Evolutionary conservation across 2,888 invertebrate genomes (phyloP), one percentile per base, ranked within the genome.

Genomic region (Noctua janthina): DNA sequence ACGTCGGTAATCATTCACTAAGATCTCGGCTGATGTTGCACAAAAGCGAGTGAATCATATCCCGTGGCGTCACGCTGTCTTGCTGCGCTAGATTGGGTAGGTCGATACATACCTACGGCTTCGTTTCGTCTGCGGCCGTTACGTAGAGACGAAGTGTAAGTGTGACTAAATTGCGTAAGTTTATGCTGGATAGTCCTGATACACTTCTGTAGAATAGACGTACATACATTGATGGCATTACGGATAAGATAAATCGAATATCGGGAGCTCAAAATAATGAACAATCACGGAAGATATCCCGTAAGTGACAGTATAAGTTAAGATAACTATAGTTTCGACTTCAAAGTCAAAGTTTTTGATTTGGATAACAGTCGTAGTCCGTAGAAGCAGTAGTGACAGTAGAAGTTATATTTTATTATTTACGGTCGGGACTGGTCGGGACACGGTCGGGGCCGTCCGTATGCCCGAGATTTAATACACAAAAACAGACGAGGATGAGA

Each of bases 11-110:
- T 56, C 29, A n/a, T 39, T 56, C 20, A 23, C 1, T 69, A 62
- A 64, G 20, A 15, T 11, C 2, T 39, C 23, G 51, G 5, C 6
- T 35, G 35, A 20, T 49, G 5, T 1, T 20, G 11, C 15, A 20
- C 10, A 10, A 51, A 59, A 5, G 5, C 15, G 39, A 35, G 13
- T 85, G 88, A 85, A 59, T 88, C 85, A 85, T 56, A 51, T 81
- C 88, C 85, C 59, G 73, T 77, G 86, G 64, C 72, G 82, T 70
- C 82, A 81, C 56, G 10, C 6, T 39, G 11, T 35, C 66, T 66
- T 39, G 39, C 10, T 20, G 11, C 20, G 20, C 66, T 66, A 5
- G 35, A 15, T 20, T 66, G 35, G 59, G 35, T 17, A n/a, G n/a
- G 10, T 66, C 4, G 29, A 15, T 67, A 51, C 23, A 17, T 56